A percentile compares a stretch with the other conserved stretches of the same genome.
These are phyloP conservation scores for Leptinotarsa peninsularis DNA, from an alignment of 2,888 invertebrate species.

Conservation along the genomic window DNA sequence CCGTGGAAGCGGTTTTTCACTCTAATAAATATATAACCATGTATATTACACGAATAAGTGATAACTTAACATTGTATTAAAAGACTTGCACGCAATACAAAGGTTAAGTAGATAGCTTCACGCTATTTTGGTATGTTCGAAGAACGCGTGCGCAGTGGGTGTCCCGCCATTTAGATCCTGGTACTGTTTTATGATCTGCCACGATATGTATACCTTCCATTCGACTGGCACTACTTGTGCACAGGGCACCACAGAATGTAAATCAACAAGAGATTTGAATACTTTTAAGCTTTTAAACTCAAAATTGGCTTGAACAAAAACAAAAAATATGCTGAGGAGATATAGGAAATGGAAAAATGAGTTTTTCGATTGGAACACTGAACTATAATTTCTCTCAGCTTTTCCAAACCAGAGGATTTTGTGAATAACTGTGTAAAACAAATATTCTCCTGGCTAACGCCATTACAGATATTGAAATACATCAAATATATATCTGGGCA, in stretches of 20 bases:
- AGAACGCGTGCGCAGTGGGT: conserved; percentile 49
- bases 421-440: no score
- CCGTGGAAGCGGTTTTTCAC: conserved; percentile 50
- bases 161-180: conserved; percentile 38
- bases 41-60: conserved; percentile 66
- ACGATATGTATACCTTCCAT: conserved; percentile 12
- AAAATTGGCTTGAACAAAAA: no score
- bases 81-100: conserved; percentile 61
- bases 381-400: no score
- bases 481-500: no score
- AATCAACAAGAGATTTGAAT: background rate
- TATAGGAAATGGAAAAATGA: no score
- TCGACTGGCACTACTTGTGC: background rate
- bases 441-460: no score
- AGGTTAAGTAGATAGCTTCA: conserved; percentile 62
- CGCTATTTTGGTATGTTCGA: conserved; percentile 57
- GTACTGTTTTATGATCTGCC: conserved; percentile 17
- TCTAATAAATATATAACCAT: conserved; percentile 63
- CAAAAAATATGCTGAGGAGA: no score
- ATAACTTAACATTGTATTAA: conserved; percentile 67
- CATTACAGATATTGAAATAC: no score
- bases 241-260: background rate
- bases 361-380: no score
- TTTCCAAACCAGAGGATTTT: no score
- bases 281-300: no score